phyloP scores from a whole-genome alignment of 2,113 vertebrate species.

The Lophotis ruficrista region DNA sequence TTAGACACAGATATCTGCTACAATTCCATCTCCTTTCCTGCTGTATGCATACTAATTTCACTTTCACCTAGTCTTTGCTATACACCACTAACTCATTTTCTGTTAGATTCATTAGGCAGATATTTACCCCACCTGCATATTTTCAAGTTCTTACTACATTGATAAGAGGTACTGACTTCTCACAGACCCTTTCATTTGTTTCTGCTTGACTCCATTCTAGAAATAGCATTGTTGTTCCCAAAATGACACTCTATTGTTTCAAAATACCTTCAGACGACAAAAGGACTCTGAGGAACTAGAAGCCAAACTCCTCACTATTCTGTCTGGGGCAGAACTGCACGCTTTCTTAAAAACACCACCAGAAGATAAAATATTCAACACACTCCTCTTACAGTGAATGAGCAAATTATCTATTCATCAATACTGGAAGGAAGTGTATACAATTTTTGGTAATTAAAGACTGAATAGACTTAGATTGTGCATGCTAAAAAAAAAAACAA shows the following conservation, averaged over 20 bases:
- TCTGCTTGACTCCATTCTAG: neutral
- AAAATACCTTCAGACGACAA: neutral
- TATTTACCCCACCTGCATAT: neutral
- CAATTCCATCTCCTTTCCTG: neutral
- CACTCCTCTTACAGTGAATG: accelerated
- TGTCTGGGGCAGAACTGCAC: neutral
- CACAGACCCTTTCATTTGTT: neutral
- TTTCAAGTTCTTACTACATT: neutral
- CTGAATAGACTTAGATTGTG: neutral
- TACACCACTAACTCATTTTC: neutral
- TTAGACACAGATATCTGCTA: neutral
- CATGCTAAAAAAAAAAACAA: neutral
- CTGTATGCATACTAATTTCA: neutral
- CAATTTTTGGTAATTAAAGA: neutral
- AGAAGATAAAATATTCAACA: neutral
- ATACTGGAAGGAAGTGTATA: neutral
- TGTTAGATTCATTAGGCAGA: neutral
- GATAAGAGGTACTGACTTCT: neutral
- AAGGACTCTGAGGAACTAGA: neutral
- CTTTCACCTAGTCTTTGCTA: neutral
- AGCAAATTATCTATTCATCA: neutral
- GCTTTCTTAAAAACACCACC: neutral
- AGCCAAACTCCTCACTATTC: neutral
- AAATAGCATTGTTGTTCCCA: neutral
- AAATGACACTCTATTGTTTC: neutral